These are phyloP conservation scores for Sipha flava DNA, from an alignment of 1,140 invertebrate species.

Conservation along the genomic window DNA sequence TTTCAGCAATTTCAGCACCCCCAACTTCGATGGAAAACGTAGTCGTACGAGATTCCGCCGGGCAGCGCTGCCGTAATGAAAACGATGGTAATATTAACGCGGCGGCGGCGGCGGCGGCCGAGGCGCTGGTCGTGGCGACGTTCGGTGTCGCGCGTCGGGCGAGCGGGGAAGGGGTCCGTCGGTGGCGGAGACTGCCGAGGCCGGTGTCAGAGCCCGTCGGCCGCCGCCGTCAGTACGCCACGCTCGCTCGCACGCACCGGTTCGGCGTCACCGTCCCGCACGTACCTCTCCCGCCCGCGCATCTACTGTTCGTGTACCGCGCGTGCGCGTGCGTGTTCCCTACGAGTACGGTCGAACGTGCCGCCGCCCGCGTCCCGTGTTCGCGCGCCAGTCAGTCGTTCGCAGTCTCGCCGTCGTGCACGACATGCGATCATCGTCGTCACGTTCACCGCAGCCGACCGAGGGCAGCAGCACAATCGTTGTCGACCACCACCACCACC, in stretches of 20 bases:
- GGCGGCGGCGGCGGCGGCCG: not conserved
- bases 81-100: not conserved
- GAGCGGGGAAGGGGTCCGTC: not conserved
- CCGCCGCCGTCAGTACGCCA: conserved; percentile 17
- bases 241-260: not conserved
- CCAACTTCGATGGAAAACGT: too few relatives aligned
- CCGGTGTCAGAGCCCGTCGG: too few relatives aligned
- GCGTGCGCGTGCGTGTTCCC: not conserved
- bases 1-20: too few relatives aligned
- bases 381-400: not conserved
- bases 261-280: not conserved
- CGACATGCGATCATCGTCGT: not conserved
- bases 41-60: not conserved
- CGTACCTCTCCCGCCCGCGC: not conserved
- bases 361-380: too few relatives aligned
- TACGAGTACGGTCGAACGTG: too few relatives aligned
- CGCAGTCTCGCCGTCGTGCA: not conserved
- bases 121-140: not conserved
- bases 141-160: not conserved
- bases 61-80: not conserved
- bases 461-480: not conserved
- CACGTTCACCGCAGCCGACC: not conserved
- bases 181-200: not conserved
- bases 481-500: not conserved
- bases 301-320: too few relatives aligned